Percentiles rank a stretch among this genome's conserved stretches.
Evolutionary conservation across 2,888 invertebrate genomes (phyloP).

Genomic region (Julus scandinavius): DNA sequence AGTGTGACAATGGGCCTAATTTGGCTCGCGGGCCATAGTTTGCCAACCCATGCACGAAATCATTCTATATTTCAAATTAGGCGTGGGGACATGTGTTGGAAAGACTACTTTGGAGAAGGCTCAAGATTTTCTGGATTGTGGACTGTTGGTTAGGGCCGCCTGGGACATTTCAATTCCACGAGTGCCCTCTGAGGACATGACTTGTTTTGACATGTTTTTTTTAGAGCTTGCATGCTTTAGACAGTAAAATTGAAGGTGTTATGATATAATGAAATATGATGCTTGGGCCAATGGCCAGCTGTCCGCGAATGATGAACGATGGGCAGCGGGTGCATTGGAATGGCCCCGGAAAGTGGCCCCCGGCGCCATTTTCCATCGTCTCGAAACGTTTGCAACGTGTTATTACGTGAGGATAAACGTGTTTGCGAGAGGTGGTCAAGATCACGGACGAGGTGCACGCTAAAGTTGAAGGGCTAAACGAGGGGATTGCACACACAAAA

Average conservation of each 20-base stretch:
- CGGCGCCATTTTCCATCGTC: neutral
- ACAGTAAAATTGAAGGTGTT: neutral
- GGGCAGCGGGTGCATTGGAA: conserved; percentile 4
- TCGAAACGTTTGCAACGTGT: conserved; percentile 29
- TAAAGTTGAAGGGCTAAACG: conserved; percentile 32
- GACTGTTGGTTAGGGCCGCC: too few relatives aligned
- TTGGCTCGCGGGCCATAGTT: too few relatives aligned
- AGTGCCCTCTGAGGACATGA: too few relatives aligned
- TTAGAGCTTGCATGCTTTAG: too few relatives aligned
- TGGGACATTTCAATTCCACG: too few relatives aligned
- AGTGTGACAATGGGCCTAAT: too few relatives aligned
- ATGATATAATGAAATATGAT: neutral
- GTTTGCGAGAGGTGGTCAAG: conserved; percentile 30
- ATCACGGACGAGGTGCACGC: conserved; percentile 31
- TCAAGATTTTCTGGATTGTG: too few relatives aligned
- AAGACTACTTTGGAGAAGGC: too few relatives aligned
- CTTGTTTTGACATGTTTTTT: too few relatives aligned
- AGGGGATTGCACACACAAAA: neutral
- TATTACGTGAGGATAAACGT: neutral
- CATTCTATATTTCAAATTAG: too few relatives aligned
- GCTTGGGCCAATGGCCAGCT: conserved; percentile 1
- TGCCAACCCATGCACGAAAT: too few relatives aligned
- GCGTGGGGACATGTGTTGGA: too few relatives aligned
- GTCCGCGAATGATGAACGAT: conserved; percentile 12
- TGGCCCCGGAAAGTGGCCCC: neutral